These are phyloP conservation scores for Pollicipes pollicipes DNA, from an alignment of 1,140 invertebrate genomes.

Conservation along the genomic window DNA sequence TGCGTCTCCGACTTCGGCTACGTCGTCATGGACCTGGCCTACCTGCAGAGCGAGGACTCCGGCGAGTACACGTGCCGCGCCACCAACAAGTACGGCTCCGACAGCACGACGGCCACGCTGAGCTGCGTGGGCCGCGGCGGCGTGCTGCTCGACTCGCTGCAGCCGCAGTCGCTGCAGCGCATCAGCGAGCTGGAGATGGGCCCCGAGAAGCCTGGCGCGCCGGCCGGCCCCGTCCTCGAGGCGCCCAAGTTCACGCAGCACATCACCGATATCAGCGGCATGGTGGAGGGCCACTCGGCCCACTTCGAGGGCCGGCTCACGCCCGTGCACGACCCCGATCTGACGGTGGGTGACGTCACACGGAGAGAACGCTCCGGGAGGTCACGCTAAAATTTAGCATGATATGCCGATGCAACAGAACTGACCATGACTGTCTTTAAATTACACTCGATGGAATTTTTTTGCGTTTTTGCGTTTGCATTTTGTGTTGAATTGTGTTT, in stretches of 20 bases:
- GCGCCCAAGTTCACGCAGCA: conserved; percentile 81
- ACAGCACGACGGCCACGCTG: conserved; percentile 62
- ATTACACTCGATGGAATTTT: no score
- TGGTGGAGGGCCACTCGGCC: conserved; percentile 81
- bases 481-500: no score
- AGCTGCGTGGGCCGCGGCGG: conserved; percentile 60
- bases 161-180: conserved; percentile 78
- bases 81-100: conserved; percentile 72
- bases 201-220: conserved; percentile 36
- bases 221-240: conserved; percentile 38
- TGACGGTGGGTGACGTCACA: conserved; percentile 40
- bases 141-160: conserved; percentile 80
- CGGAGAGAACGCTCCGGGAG: no score
- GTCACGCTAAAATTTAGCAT: no score
- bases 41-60: conserved; percentile 78
- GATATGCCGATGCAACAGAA: no score
- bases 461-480: no score
- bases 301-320: conserved; percentile 79
- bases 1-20: conserved; percentile 90
- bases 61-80: conserved; percentile 82
- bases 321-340: conserved; percentile 76
- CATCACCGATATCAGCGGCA: conserved; percentile 54
- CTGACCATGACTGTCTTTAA: no score
- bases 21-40: conserved; percentile 85
- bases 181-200: conserved; percentile 66